These are phyloP conservation scores for Pristionchus fissidentatus DNA, from an alignment of 2,888 invertebrate species.

Conservation along the genomic window DNA sequence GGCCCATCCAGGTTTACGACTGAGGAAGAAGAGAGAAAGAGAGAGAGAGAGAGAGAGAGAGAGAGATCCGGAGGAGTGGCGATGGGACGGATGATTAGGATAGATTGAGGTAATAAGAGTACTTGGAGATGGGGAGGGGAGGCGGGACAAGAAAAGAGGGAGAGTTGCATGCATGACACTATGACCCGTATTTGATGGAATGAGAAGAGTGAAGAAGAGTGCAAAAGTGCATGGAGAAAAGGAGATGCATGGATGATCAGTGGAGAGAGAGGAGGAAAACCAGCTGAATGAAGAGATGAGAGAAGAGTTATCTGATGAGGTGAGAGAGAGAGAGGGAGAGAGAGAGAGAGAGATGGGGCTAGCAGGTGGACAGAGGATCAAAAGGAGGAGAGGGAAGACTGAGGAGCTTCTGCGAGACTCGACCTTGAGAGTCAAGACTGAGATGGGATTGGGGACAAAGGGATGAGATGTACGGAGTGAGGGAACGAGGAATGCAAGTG, in stretches of 20 bases:
- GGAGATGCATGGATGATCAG: conserved; percentile 27
- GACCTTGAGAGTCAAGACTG: conserved; percentile 15
- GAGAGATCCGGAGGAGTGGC: not conserved
- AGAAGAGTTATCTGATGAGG: conserved; percentile 18
- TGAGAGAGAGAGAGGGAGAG: conserved; percentile 23
- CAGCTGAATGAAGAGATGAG: conserved; percentile 29
- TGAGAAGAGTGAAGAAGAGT: conserved; percentile 13
- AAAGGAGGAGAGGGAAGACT: not conserved
- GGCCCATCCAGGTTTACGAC: conserved; percentile 33
- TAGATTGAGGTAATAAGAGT: conserved; percentile 36
- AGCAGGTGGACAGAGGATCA: not conserved
- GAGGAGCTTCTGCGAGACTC: not conserved
- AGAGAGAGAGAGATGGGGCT: not conserved
- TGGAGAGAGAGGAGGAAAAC: not conserved
- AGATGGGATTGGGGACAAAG: conserved; percentile 10
- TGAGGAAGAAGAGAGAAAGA: not conserved
- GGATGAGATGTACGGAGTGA: conserved; percentile 31
- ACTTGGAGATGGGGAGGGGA: not conserved
- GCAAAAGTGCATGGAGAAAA: conserved; percentile 19
- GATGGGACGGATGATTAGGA: conserved; percentile 20
- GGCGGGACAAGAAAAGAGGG: conserved; percentile 36
- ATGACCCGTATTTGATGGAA: conserved; percentile 30
- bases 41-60: conserved; percentile 12
- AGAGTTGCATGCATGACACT: not conserved
- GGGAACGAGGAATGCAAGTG: conserved; percentile 32